These are phyloP conservation scores for Dendrocopos noguchii DNA, from an alignment of 2,113 vertebrate genomes.

Conservation along the genomic window DNA sequence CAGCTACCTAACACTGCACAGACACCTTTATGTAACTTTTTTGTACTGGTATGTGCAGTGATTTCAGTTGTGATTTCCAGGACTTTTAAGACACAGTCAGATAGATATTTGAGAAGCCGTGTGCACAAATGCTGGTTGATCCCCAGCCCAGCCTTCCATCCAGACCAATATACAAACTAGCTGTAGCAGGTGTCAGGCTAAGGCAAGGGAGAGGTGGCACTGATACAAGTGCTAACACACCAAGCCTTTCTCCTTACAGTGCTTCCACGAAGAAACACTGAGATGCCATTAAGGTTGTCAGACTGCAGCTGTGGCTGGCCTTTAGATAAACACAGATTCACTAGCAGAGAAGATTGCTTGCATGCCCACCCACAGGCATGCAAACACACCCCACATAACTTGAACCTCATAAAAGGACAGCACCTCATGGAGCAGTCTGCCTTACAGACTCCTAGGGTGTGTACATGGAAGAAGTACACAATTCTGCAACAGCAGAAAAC, in stretches of 20 bases:
- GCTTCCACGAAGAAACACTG: background rate
- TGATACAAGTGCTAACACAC: background rate
- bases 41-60: background rate
- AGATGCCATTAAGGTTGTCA: background rate
- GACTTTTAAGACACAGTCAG: background rate
- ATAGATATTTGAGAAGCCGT: background rate
- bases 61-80: background rate
- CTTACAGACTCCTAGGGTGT: background rate
- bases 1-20: background rate
- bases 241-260: background rate
- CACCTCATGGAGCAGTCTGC: background rate
- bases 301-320: background rate
- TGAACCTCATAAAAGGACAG: background rate
- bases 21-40: background rate
- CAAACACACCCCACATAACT: rapidly evolving
- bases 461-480: rapidly evolving
- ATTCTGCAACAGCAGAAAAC: background rate
- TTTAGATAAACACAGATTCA: background rate
- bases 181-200: background rate
- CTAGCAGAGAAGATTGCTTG: background rate
- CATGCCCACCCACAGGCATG: background rate
- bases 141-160: background rate
- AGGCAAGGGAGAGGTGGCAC: background rate
- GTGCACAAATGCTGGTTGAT: background rate
- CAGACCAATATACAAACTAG: background rate